Base-by-base conservation (phyloP, 2,797 vertebrate species). In the Graptemys geographica region DNA sequence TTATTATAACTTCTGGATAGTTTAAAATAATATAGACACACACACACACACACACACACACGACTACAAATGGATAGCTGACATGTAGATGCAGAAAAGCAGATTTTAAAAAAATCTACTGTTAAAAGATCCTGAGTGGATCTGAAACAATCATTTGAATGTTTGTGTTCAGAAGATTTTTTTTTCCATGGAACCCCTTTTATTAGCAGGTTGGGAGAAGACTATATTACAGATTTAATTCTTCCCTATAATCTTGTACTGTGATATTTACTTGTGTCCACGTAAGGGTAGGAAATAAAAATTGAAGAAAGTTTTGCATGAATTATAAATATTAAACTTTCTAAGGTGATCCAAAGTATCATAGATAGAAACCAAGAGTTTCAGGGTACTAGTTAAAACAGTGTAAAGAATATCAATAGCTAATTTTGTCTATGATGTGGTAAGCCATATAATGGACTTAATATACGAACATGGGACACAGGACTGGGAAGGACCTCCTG, bases 251-350 rank as follows among this genome's bases (percentile, higher is more conserved):
- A 74, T 27, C 23, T 28, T 47, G 44, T 85, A 95, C 55, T 87
- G 72, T 33, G 25, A 78, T 85, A 84, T 94, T 92, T 87, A 76
- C 1, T 83, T 12, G 19, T 72, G 85, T 65, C 37, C 92, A 86
- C 23, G 16, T 69, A 49, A 78, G 23, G 72, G 27, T 89, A 83
- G 8, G 52, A 62, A 31, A 59, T 23, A 76, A 79, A 93, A 94
- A 86, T 3, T 10, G 11, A 47, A 52, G 1, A 81, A 53, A 51
- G 52, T 82, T 95, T 81, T 49, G 27, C 27, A 78, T 78, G 25
- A 78, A 78, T 49, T 78, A 13, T 49, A 78, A 78, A 78, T 78
- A 78, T 37, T 88, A 95, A 91, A 86, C 83, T 93, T 90, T 37
- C 69, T 6, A 79, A 62, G 12, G 28, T 90, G 52, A 91, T 69